Percentiles rank a stretch among this genome's conserved stretches.
phyloP scores from a whole-genome alignment of 1,140 invertebrate genomes.

The Spodoptera litura region DNA sequence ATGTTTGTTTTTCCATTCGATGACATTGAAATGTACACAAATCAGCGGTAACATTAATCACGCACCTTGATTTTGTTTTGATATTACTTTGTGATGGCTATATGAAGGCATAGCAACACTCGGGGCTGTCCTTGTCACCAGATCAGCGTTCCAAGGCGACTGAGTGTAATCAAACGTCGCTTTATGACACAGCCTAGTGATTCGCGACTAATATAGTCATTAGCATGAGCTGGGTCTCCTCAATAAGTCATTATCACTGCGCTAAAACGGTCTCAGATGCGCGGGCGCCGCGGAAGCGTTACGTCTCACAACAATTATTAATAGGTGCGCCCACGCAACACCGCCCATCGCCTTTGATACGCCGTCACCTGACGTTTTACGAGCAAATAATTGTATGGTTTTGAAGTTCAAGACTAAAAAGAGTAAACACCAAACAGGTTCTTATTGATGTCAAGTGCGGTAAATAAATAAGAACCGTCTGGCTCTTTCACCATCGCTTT shows the following conservation, averaged over 20 bases:
- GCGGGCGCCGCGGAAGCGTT: constrained; percentile 65
- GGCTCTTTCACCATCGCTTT: constrained; percentile 34
- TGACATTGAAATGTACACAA: constrained; percentile 2
- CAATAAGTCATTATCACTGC: constrained; percentile 35
- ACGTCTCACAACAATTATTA: constrained; percentile 56
- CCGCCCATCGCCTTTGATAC: constrained; percentile 55
- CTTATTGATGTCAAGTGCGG: constrained; percentile 37
- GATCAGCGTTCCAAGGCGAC: constrained; percentile 16
- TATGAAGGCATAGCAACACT: constrained; percentile 25
- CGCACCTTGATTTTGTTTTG: background rate
- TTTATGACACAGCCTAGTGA: constrained; percentile 35
- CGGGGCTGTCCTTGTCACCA: constrained; percentile 16
- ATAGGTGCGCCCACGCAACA: constrained; percentile 66
- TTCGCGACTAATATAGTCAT: constrained; percentile 43
- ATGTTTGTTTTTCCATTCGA: constrained; percentile 11
- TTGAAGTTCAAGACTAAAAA: constrained; percentile 46
- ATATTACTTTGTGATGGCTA: constrained; percentile 1
- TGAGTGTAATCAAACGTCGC: constrained; percentile 25
- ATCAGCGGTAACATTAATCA: constrained; percentile 7
- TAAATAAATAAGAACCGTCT: constrained; percentile 40
- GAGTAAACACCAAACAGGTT: constrained; percentile 38
- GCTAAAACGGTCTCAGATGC: constrained; percentile 40
- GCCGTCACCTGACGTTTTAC: constrained; percentile 57
- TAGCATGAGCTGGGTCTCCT: constrained; percentile 18
- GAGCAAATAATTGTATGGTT: constrained; percentile 37